Conservation (phyloP, 2,888 invertebrate genomes). For the Tyria jacobaeae region DNA sequence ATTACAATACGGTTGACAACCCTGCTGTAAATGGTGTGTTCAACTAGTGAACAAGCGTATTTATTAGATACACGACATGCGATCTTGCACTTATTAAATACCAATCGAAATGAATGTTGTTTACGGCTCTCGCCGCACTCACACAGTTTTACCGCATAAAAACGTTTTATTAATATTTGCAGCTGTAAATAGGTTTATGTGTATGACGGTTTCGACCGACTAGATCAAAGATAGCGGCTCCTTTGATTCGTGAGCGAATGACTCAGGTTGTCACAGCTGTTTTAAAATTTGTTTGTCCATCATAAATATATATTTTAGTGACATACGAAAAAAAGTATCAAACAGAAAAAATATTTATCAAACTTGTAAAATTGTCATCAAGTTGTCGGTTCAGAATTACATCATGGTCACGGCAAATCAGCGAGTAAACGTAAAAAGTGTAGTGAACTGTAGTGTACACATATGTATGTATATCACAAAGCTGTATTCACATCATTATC, state of each 20-base stretch:
- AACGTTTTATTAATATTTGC: constrained; percentile 47
- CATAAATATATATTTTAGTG: constrained; percentile 51
- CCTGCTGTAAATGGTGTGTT: constrained; percentile 50
- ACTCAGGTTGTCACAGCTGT: constrained; percentile 68
- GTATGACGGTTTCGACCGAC: constrained; percentile 63
- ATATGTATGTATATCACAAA: too few relatives aligned
- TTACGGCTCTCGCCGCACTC: constrained; percentile 24
- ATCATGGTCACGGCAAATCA: constrained; percentile 18
- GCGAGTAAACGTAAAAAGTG: not conserved
- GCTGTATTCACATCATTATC: not conserved
- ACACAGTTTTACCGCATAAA: constrained; percentile 30
- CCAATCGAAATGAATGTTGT: constrained; percentile 42
- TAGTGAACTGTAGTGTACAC: too few relatives aligned
- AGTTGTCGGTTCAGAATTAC: constrained; percentile 35
- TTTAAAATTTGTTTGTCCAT: constrained; percentile 59
- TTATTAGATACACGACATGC: constrained; percentile 51
- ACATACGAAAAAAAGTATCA: constrained; percentile 37
- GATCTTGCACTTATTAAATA: constrained; percentile 39
- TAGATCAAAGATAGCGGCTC: constrained; percentile 73
- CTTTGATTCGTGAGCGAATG: constrained; percentile 73
- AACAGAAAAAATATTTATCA: constrained; percentile 38
- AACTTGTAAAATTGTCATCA: constrained; percentile 42
- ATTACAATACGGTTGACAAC: constrained; percentile 24
- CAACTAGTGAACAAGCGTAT: constrained; percentile 59
- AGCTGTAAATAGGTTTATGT: constrained; percentile 48